A percentile compares a stretch with the other conserved stretches of the same genome.
Evolutionary conservation across 2,888 invertebrate species (phyloP).

Genomic region (Hirtodrosophila duncani): DNA sequence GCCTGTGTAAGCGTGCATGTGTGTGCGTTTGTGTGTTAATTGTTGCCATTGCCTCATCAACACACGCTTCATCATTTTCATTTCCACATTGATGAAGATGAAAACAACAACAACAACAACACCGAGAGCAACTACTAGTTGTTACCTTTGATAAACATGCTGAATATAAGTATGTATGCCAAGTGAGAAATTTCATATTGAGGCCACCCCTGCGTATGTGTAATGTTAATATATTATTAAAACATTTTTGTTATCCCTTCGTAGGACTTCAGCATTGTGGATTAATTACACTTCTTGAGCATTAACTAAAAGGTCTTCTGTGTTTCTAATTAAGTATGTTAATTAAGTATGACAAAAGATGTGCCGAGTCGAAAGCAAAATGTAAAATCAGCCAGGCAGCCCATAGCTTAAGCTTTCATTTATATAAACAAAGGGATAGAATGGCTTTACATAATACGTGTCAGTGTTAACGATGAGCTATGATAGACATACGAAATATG

Average conservation of each 20-base stretch:
- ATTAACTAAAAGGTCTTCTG: constrained; percentile 30
- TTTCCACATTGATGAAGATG: no score
- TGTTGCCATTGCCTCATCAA: constrained; percentile 52
- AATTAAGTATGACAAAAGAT: constrained; percentile 22
- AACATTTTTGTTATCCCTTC: constrained; percentile 18
- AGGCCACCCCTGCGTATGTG: constrained; percentile 44
- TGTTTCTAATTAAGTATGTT: constrained; percentile 37
- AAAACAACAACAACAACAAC: no score
- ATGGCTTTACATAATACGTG: no score
- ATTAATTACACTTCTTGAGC: constrained; percentile 22
- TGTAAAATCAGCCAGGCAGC: no score
- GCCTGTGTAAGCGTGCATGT: background rate
- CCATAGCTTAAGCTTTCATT: no score
- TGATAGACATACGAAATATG: no score
- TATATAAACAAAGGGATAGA: no score
- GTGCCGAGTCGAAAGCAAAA: background rate
- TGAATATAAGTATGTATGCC: no score
- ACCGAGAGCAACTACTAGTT: no score
- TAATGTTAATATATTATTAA: constrained; percentile 36
- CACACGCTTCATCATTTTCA: constrained; percentile 40
- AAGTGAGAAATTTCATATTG: no score
- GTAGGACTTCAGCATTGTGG: constrained; percentile 3
- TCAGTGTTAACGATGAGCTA: no score
- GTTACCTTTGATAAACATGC: no score
- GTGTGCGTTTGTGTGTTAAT: constrained; percentile 35